Conservation (phyloP, 2,888 invertebrate species). For the Caenorhabditis parvicauda region DNA sequence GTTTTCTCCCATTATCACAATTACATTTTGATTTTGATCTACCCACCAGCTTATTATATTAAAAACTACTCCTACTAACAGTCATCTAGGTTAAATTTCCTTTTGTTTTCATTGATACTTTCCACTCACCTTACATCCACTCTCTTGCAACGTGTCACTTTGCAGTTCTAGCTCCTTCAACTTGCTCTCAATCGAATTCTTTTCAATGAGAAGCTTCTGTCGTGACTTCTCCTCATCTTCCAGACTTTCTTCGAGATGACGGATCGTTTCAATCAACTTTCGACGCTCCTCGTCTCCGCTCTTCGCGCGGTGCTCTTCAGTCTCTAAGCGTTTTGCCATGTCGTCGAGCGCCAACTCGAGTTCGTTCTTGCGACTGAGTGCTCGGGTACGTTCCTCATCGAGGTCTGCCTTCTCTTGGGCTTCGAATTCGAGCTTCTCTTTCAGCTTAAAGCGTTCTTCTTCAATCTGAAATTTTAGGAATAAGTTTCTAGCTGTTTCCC, state of each 20-base stretch:
- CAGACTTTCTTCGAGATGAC: constrained; percentile 66
- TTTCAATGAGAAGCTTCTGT: constrained; percentile 93
- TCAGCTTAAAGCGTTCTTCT: constrained; percentile 87
- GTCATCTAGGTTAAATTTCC: no score
- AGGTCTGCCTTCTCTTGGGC: constrained; percentile 93
- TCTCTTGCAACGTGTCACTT: constrained; percentile 21
- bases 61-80: not conserved
- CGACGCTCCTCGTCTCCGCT: constrained; percentile 95
- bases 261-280: constrained; percentile 69
- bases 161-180: constrained; percentile 63
- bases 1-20: no score
- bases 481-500: constrained; percentile 3
- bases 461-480: constrained; percentile 68
- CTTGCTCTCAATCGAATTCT: constrained; percentile 93
- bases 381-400: constrained; percentile 69
- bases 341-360: constrained; percentile 16
- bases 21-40: no score
- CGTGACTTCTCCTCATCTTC: constrained; percentile 94
- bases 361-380: constrained; percentile 17
- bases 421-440: constrained; percentile 76
- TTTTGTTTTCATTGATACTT: no score
- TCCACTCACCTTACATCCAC: constrained; percentile 21
- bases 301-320: constrained; percentile 64
- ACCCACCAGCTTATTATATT: no score
- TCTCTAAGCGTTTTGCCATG: constrained; percentile 12